Conservation (phyloP, 1,140 invertebrate species). For the Drosophila sproati region DNA sequence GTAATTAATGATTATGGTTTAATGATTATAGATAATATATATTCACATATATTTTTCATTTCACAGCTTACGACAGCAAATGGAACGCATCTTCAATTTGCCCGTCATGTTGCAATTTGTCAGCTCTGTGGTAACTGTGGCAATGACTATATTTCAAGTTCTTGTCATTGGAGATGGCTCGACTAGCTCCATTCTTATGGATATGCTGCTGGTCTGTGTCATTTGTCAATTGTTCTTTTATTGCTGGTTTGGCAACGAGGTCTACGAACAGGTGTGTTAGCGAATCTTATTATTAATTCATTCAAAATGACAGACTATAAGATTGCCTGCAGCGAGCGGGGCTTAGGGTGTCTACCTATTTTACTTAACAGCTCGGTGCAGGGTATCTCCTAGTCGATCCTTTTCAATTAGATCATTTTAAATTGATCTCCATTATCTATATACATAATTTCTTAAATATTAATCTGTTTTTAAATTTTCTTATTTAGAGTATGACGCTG, state of each 20-base stretch:
- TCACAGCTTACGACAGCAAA: conserved; percentile 54
- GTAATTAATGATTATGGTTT: conserved; percentile 22
- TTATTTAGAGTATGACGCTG: conserved; percentile 63
- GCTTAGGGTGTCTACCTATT: too few relatives aligned
- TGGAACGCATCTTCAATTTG: conserved; percentile 60
- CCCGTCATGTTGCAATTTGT: conserved; percentile 70
- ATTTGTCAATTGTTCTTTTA: conserved; percentile 70
- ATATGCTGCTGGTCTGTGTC: conserved; percentile 64
- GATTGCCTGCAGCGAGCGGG: too few relatives aligned
- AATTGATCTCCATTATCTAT: not conserved
- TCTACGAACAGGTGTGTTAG: conserved; percentile 65
- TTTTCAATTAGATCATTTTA: too few relatives aligned
- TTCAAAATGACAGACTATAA: too few relatives aligned
- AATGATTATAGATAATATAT: not conserved
- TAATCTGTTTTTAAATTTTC: not conserved
- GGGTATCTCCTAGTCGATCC: too few relatives aligned
- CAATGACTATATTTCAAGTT: conserved; percentile 73
- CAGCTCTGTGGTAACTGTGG: conserved; percentile 64
- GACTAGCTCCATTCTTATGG: conserved; percentile 59
- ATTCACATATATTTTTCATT: not conserved
- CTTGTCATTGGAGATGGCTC: conserved; percentile 51
- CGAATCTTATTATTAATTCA: too few relatives aligned
- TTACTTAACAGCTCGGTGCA: too few relatives aligned
- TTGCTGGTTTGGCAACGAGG: conserved; percentile 75
- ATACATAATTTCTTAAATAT: not conserved